Conservation (phyloP, 2,113 vertebrate genomes). For the Prinia subflava region DNA sequence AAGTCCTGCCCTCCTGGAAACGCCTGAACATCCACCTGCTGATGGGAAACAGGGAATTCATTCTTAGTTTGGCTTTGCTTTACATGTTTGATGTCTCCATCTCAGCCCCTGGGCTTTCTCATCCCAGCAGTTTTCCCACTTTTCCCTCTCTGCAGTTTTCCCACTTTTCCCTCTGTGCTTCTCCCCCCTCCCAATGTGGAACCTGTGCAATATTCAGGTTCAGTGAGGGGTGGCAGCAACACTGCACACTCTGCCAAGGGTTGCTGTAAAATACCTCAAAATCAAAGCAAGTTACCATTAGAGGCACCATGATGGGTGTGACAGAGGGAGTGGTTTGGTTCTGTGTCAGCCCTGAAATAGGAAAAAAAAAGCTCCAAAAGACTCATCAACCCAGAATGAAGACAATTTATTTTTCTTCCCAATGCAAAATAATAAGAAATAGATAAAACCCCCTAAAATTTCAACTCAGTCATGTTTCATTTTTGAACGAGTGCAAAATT, state of each 20-base stretch:
- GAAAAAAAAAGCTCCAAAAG: not conserved
- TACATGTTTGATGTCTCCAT: rapidly evolving
- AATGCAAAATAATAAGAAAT: not conserved
- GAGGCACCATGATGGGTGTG: not conserved
- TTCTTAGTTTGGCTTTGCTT: not conserved
- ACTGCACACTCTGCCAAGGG: not conserved
- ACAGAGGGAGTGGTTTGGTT: not conserved
- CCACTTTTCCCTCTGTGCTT: not conserved
- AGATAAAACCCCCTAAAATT: not conserved
- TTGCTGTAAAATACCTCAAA: not conserved
- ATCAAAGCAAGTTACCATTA: not conserved
- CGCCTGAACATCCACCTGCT: not conserved
- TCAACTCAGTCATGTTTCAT: not conserved
- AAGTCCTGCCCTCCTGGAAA: not conserved
- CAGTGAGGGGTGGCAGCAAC: not conserved
- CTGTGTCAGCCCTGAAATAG: not conserved
- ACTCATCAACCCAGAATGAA: not conserved
- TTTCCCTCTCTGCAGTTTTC: not conserved
- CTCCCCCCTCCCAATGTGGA: not conserved
- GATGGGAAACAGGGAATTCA: not conserved
- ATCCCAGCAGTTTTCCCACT: not conserved
- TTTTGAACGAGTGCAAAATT: not conserved
- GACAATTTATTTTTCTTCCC: not conserved
- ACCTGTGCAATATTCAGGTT: not conserved
- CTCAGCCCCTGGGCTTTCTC: not conserved